A percentile compares a stretch with the other conserved stretches of the same genome.
Evolutionary conservation across 2,888 invertebrate species (phyloP).

Genomic region (Megalurothrips usitatus): DNA sequence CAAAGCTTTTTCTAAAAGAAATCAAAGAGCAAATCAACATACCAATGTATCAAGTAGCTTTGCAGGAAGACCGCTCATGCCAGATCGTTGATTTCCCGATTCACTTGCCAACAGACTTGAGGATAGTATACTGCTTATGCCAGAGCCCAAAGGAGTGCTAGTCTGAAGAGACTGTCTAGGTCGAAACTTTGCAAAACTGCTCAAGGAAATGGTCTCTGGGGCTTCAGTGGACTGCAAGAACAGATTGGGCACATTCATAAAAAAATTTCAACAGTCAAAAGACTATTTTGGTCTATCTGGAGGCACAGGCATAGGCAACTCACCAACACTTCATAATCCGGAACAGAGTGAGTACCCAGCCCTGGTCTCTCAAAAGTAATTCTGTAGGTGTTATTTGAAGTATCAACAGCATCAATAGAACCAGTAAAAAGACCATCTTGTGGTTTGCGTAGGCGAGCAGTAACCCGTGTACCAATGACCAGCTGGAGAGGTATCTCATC

Average conservation of each 20-base stretch:
- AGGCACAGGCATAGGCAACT: neutral
- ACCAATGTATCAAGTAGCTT: slow-evolving; percentile 76
- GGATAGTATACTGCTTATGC: slow-evolving; percentile 37
- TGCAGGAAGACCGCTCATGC: slow-evolving; percentile 77
- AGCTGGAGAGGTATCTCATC: slow-evolving; percentile 91
- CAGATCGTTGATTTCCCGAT: neutral
- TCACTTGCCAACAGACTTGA: neutral
- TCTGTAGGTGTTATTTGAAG: slow-evolving; percentile 88
- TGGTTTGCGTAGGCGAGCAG: slow-evolving; percentile 82
- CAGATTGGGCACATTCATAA: neutral
- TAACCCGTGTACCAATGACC: slow-evolving; percentile 91
- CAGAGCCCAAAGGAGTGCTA: slow-evolving; percentile 45
- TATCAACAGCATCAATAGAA: slow-evolving; percentile 91
- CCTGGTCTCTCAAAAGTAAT: slow-evolving; percentile 91
- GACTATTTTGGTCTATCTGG: neutral
- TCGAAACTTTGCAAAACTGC: slow-evolving; percentile 75
- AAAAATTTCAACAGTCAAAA: neutral
- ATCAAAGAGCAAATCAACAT: slow-evolving; percentile 41
- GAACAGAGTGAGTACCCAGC: slow-evolving; percentile 90
- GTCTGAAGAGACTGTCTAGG: slow-evolving; percentile 58
- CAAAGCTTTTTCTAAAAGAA: slow-evolving; percentile 28
- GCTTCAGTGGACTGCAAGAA: slow-evolving; percentile 70
- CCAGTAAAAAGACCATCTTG: slow-evolving; percentile 95
- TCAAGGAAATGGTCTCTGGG: slow-evolving; percentile 82
- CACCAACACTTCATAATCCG: slow-evolving; percentile 86